Percentiles rank a stretch among this genome's conserved stretches.
Evolutionary conservation across 2,888 invertebrate genomes (phyloP).

Genomic region (Tanytarsus gracilentus): DNA sequence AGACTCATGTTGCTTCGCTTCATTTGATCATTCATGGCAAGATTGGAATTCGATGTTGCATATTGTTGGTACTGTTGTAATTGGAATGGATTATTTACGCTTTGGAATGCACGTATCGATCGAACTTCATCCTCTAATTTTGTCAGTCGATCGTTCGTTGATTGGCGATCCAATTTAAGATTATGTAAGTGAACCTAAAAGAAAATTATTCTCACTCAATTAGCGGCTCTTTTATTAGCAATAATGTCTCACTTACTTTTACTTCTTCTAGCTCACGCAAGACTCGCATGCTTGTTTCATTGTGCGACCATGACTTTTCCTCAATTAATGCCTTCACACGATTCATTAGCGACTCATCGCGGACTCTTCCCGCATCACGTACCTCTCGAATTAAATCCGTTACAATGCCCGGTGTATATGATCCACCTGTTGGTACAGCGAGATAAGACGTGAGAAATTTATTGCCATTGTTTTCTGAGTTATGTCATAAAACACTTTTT

Average conservation of each 20-base stretch:
- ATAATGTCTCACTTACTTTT: slow-evolving; percentile 36
- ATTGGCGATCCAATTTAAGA: slow-evolving; percentile 54
- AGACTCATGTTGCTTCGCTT: slow-evolving; percentile 23
- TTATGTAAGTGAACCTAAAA: slow-evolving; percentile 57
- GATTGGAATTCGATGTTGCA: slow-evolving; percentile 13
- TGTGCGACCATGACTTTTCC: slow-evolving; percentile 42
- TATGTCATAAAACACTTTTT: neutral
- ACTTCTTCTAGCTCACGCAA: slow-evolving; percentile 43
- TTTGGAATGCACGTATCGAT: slow-evolving; percentile 40
- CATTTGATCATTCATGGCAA: slow-evolving; percentile 23
- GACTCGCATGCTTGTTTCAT: slow-evolving; percentile 41
- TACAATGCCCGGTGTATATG: slow-evolving; percentile 63
- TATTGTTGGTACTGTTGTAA: slow-evolving; percentile 3
- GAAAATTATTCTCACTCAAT: slow-evolving; percentile 25
- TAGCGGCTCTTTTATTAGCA: neutral
- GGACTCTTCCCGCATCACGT: slow-evolving; percentile 59
- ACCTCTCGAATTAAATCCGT: slow-evolving; percentile 64
- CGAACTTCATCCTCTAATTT: slow-evolving; percentile 62
- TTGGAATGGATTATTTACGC: slow-evolving; percentile 16
- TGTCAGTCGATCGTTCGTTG: slow-evolving; percentile 55
- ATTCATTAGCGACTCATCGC: slow-evolving; percentile 59
- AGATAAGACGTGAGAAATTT: too few species aligned
- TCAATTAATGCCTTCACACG: slow-evolving; percentile 43
- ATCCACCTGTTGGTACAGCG: slow-evolving; percentile 38
- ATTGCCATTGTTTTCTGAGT: too few species aligned